Evolutionary conservation across 2,113 vertebrate genomes (phyloP), one percentile per base, ranked within the genome.

Genomic region (Ceuthmochares aereus): DNA sequence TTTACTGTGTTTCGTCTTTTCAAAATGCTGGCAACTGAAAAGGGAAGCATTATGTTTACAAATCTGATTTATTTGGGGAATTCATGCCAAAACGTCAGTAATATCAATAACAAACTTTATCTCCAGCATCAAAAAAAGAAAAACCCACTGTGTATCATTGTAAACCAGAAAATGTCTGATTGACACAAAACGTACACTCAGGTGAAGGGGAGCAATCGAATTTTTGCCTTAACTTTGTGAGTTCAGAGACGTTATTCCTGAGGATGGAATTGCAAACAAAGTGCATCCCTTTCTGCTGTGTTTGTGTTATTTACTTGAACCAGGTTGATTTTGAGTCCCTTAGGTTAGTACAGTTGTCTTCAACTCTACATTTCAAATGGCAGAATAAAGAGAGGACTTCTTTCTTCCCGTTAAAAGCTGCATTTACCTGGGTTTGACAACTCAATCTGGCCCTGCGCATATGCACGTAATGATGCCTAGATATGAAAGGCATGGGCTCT

Each of bases 41-140:
- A 98, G 97, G 97, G 97, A 98, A 98, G 94, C 95, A 96, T 97
- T 97, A 95, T 97, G 97, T 98, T 98, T 98, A 98, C 97, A 98
- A 96, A 96, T 89, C 90, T 94, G 97, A 87, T 80, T 96, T 95
- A 23, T 49, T 49, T 49, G 22, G 96, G 94, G 96, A 97, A 93
- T 95, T 94, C 98, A 97, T 98, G 97, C 97, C 98, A 98, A 97
- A 96, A 92, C 91, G 93, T 97, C 96, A 94, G 91, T 97, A 84
- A 92, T 97, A 94, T 96, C 66, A 87, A 96, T 97, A 97, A 92
- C 90, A 97, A 96, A 96, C 76, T 91, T 97, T 94, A 89, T 98
- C 92, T 97, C 86, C 96, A 97, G 96, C 96, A 97, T 96, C 85
- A 91, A 90, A 75, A 87, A 77, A 63, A 40, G 40, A 40, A 40